Base-by-base conservation (phyloP, 2,888 invertebrate genomes). In the Molanna angustata region DNA sequence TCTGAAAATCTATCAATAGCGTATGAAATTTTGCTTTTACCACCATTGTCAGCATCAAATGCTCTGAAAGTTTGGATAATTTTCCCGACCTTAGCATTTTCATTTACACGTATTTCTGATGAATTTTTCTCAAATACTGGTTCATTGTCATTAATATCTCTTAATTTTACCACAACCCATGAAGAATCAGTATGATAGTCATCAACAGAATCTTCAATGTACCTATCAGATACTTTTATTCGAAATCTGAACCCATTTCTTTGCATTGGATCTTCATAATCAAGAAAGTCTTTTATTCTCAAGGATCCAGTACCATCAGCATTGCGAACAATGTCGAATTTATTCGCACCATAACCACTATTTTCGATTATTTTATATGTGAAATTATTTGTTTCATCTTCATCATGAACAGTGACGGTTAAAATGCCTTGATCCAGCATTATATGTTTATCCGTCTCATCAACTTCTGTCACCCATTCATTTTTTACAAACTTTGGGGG, bases 131-230 rank as follows among this genome's bases (percentile, higher is more conserved):
- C 72, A 64, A 82, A 82, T 37, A 72, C 71, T 6, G 81, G 81
- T 2, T 66, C 69, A 62, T 80, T 80, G 65, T 82, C 81, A 64
- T 81, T 81, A 44, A 79, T 76, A 65, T 82, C 79, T 54, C 71
- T 76, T 40, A 78, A 73, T 61, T 74, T 71, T 45, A 79, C 76
- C 54, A 78, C 72, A 35, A 79, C 78, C 55, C 84, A 85, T 1
- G 87, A 85, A 64, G 84, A 84, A 17, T 87, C 87, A 6, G 86
- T 84, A 71, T 88, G 87, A 62, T 87, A 84, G 61, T 88, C 88
- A 66, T 91, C 90, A 63, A 84, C 83, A 67, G 84, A 84, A 63
- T 83, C 84, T 62, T 85, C 84, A 65, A 84, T 84, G 3, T 84
- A 85, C 74, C 67, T 67, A 49, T 68, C 69, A 40, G 67, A 67